Evolutionary conservation across 2,888 invertebrate genomes (phyloP).

Genomic region (Sinodicranocentrus sp.): DNA sequence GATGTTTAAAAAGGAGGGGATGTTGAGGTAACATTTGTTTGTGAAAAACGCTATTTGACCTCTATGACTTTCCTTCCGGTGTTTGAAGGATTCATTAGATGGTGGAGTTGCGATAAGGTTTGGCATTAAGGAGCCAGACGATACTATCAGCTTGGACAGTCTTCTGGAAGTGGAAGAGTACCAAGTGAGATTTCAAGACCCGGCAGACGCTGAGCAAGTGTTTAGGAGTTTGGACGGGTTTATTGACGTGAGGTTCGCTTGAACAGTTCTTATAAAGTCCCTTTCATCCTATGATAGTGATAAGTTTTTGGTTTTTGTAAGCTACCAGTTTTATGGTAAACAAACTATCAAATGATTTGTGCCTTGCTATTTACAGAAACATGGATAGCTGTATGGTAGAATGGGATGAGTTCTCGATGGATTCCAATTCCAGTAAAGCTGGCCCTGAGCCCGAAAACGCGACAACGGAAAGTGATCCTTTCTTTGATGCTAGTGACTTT

Average conservation of each 20-base stretch:
- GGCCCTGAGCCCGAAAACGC: slow-evolving; percentile 23
- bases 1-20: too few species aligned
- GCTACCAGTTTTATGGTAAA: too few species aligned
- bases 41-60: slow-evolving; percentile 51
- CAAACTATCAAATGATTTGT: background rate
- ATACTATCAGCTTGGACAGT: slow-evolving; percentile 73
- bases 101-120: slow-evolving; percentile 69
- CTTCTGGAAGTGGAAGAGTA: slow-evolving; percentile 72
- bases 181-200: slow-evolving; percentile 65
- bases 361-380: slow-evolving; percentile 59
- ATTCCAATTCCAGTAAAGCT: slow-evolving; percentile 55
- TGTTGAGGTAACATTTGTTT: slow-evolving; percentile 22
- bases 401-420: slow-evolving; percentile 75
- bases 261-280: too few species aligned
- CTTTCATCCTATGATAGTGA: too few species aligned
- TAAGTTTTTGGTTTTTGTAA: too few species aligned
- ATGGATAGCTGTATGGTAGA: slow-evolving; percentile 75
- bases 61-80: slow-evolving; percentile 50
- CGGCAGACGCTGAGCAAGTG: slow-evolving; percentile 68
- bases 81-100: slow-evolving; percentile 75
- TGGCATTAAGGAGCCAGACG: slow-evolving; percentile 70
- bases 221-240: slow-evolving; percentile 74
- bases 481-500: slow-evolving; percentile 38
- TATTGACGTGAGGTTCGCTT: slow-evolving; percentile 72
- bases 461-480: slow-evolving; percentile 35